Percentiles rank a stretch among this genome's conserved stretches.
phyloP scores from a whole-genome alignment of 2,888 invertebrate species.

The Drosophila koepferae region DNA sequence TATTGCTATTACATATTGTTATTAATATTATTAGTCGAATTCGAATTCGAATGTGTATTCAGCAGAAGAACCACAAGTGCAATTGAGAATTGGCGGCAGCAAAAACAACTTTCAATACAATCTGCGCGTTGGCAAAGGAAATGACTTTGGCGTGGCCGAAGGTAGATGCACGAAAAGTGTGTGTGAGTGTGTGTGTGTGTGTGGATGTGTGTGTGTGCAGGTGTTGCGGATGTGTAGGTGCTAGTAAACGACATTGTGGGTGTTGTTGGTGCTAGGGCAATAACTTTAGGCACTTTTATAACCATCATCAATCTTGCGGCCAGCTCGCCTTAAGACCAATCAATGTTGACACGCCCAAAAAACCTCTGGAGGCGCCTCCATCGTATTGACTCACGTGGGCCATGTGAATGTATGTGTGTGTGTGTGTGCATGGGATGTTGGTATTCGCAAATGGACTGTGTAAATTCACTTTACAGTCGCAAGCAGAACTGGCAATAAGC shows the following conservation, averaged over 20 bases:
- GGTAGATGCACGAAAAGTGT: slow-evolving; percentile 4
- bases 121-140: slow-evolving; percentile 76
- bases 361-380: slow-evolving; percentile 34
- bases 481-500: slow-evolving; percentile 45
- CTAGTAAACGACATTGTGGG: slow-evolving; percentile 31
- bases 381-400: slow-evolving; percentile 65
- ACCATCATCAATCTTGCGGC: slow-evolving; percentile 67
- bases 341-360: slow-evolving; percentile 56
- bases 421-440: not conserved
- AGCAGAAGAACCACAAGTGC: slow-evolving; percentile 74
- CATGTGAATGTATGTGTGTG: not conserved
- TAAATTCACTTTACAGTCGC: slow-evolving; percentile 29
- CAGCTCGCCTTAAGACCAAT: slow-evolving; percentile 47
- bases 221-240: slow-evolving; percentile 3
- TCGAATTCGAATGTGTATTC: not conserved
- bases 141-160: slow-evolving; percentile 39
- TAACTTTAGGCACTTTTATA: slow-evolving; percentile 52
- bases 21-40: not conserved
- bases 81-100: slow-evolving; percentile 60
- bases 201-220: slow-evolving; percentile 16
- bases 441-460: not conserved
- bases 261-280: slow-evolving; percentile 38
- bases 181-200: slow-evolving; percentile 12
- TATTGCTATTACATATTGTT: not conserved
- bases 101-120: slow-evolving; percentile 26